A percentile compares a stretch with the other conserved stretches of the same genome.
Evolutionary conservation across 2,113 vertebrate species (phyloP).

Genomic region (Scomber japonicus): DNA sequence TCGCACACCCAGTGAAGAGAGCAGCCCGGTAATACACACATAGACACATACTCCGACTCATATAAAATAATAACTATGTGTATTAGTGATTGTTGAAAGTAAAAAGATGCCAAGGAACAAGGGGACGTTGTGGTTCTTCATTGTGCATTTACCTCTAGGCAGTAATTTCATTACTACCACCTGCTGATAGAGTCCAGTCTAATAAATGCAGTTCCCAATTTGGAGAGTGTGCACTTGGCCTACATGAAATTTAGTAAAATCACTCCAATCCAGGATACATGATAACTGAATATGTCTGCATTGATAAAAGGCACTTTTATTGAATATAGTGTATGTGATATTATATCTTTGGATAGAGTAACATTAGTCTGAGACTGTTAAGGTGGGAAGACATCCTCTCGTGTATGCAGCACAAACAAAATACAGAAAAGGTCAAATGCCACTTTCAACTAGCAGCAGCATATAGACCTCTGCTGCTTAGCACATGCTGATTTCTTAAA

Average conservation of each 20-base stretch:
- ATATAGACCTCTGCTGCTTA: background rate
- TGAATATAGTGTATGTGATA: too few relatives aligned
- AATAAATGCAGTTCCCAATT: conserved; percentile 1
- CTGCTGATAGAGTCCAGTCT: background rate
- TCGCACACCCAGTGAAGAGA: conserved; percentile 77
- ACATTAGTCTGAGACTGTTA: too few relatives aligned
- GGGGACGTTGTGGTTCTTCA: too few relatives aligned
- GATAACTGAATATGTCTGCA: too few relatives aligned
- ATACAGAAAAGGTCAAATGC: background rate
- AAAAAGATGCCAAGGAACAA: too few relatives aligned
- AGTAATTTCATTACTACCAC: conserved; percentile 1
- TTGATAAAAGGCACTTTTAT: too few relatives aligned
- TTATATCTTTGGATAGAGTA: too few relatives aligned
- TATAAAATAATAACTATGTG: background rate
- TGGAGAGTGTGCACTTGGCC: too few relatives aligned
- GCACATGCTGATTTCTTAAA: background rate
- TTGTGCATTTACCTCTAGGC: too few relatives aligned
- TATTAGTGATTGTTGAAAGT: too few relatives aligned
- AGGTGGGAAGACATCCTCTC: background rate
- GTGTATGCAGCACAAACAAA: background rate
- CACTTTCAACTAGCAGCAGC: background rate
- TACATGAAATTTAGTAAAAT: too few relatives aligned
- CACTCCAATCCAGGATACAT: too few relatives aligned
- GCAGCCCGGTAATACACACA: conserved; percentile 76
- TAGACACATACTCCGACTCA: conserved; percentile 1